Base-by-base conservation (phyloP, 2,888 invertebrate species). In the Xylota sylvarum region DNA sequence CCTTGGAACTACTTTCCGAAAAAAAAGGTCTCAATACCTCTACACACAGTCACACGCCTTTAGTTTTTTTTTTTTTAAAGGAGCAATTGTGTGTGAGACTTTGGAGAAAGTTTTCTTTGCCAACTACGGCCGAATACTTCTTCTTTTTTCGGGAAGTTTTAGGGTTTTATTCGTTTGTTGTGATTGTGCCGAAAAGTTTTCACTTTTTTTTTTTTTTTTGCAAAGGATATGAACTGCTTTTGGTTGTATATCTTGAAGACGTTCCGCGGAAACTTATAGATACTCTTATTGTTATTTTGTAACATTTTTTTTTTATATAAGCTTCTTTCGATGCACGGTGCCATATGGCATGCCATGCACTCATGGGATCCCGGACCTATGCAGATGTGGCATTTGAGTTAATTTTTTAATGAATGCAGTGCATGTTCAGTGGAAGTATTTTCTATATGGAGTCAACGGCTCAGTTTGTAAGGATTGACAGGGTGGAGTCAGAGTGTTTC, bases 41-140 rank as follows among this genome's bases (percentile, higher is more conserved):
- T 17, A 30, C 14, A 17, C 17, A 58, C 9, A 48, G n/a, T 30
- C 17, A 17, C 7, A 37, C 12, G 37, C 14, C 14, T 14, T 1
- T 5, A 2, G 6, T 14, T 14, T 14, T 14, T 5, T 17, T n/a
- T 40, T 23, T 35, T 48, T 52, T 35, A 5, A 48, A 43, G 60
- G 46, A 70, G 30, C 40, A 76, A 69, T 55, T 74, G 50, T 62
- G 37, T n/a, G 58, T 55, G 76, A 46, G 60, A 30, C 43, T 74
- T 12, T 12, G 43, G 37, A 46, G 46, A 62, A 73, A 80, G 73
- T 80, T 80, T 80, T 65, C 58, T 72, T 73, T 79, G 32, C 6
- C 12, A 72, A 35, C 70, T 48, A 14, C 23, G 46, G 7, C 50
- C 37, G 60, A 55, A 14, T 37, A 37, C 35, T 65, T 17, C 7